Evolutionary conservation across 2,113 vertebrate species (phyloP), one percentile per base, ranked within the genome.

Genomic region (Corythornis vintsioides): DNA sequence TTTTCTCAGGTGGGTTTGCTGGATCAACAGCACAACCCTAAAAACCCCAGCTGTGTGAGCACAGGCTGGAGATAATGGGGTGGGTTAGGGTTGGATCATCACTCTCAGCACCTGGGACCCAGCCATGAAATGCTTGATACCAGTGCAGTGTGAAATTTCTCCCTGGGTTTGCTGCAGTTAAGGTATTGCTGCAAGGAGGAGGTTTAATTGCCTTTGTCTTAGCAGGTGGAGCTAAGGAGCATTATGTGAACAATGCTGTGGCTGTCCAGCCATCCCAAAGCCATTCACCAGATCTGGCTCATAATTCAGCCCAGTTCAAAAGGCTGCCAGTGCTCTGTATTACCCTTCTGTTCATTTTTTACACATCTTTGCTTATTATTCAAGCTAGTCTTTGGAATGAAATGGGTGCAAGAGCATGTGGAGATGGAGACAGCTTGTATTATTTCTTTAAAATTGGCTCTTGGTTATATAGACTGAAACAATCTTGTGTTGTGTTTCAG

Each of bases 181-280:
- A 66, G 28, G 33, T 26, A 47, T 10, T 76, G 72, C 61, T 82
- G 59, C 45, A 88, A 92, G 79, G 47, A 70, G 43, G 35, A 66
- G 45, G 33, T 70, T 78, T 83, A 67, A 92, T 87, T 91, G 85
- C 74, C 35, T 88, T 86, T 82, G 66, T 89, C 70, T 78, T 84
- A 38, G 77, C 45, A 61, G 77, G 75, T 17, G 0, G 33, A 73
- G 81, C 47, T 79, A 82, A 89, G 4, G 19, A 81, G 61, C 26
- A 3, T 63, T 33, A 14, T 53, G 86, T 53, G 86, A 74, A 74
- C 94, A 87, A 83, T 25, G 42, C 19, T 0, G 0, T 6, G 56
- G 67, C 57, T 84, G 59, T 67, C 55, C 78, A 72, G 80, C 55
- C 17, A 47, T 83, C 63, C 77, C 75, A 76, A 83, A 89, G 56